Conservation (phyloP, 1,140 invertebrate species). For the Drosophila carrolli region DNA sequence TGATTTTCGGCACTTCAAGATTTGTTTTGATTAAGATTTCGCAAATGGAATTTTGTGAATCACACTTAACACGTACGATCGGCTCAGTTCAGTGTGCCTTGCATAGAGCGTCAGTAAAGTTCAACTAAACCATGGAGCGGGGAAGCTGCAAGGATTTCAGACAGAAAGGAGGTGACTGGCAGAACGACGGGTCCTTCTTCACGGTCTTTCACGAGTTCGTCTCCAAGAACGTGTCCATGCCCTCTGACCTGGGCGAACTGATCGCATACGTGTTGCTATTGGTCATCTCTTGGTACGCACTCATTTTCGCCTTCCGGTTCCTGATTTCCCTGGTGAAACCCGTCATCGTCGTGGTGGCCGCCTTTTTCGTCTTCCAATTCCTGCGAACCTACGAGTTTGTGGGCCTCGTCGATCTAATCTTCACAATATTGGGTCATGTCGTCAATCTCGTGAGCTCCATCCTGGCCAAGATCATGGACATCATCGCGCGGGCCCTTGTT, state of each 20-base stretch:
- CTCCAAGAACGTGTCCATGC: constrained; percentile 46
- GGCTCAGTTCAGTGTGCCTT: not conserved
- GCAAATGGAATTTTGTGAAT: constrained; percentile 1
- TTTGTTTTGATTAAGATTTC: constrained; percentile 12
- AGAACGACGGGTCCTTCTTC: constrained; percentile 13
- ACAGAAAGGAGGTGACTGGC: constrained; percentile 5
- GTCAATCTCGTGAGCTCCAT: not conserved
- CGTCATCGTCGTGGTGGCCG: constrained; percentile 30
- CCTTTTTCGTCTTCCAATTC: constrained; percentile 32
- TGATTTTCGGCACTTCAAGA: constrained; percentile 11
- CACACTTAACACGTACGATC: not conserved
- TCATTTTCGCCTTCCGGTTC: constrained; percentile 26
- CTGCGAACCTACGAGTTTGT: constrained; percentile 8
- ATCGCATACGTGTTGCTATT: constrained; percentile 51
- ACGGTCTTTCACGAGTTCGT: constrained; percentile 40
- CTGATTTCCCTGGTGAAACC: constrained; percentile 48
- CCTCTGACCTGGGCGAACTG: constrained; percentile 54
- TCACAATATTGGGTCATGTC: not conserved
- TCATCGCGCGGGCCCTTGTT: not conserved
- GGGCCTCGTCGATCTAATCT: constrained; percentile 18
- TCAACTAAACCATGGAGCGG: constrained; percentile 14
- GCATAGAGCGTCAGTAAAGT: not conserved
- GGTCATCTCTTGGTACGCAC: constrained; percentile 35
- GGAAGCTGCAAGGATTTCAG: not conserved
- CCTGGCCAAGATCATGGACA: constrained; percentile 3